phyloP scores from a whole-genome alignment of 2,113 vertebrate species.

The Myiopsitta monachus region DNA sequence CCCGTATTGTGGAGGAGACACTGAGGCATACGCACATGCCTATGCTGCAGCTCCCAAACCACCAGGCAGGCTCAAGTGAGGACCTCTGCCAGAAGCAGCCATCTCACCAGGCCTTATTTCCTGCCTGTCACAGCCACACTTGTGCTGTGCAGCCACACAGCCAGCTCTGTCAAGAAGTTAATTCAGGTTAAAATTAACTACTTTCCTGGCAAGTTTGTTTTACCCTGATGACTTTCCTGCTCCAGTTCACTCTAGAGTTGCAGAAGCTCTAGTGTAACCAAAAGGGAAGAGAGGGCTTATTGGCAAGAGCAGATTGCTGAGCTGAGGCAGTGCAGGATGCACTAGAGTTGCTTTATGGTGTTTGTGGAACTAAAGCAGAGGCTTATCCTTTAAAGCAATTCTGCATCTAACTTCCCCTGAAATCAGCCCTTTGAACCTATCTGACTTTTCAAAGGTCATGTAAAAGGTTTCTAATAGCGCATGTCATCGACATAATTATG shows the following conservation, averaged over 20 bases:
- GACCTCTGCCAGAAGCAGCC: not conserved
- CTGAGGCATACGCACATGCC: too few species aligned
- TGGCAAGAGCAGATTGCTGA: not conserved
- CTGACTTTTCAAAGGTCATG: not conserved
- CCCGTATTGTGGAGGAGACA: not conserved
- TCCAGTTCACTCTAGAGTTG: not conserved
- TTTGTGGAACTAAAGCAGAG: not conserved
- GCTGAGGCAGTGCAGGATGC: not conserved
- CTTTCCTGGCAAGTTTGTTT: not conserved
- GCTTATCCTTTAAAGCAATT: not conserved
- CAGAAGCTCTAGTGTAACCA: not conserved
- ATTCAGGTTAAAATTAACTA: conserved; percentile 2
- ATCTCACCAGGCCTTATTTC: not conserved
- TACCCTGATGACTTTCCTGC: not conserved
- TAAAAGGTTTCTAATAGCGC: not conserved
- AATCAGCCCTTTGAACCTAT: not conserved
- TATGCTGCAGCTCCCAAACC: not conserved
- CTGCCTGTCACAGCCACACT: not conserved
- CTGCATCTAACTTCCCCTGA: not conserved
- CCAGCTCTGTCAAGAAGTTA: not conserved
- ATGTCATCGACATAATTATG: not conserved
- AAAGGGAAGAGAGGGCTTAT: not conserved
- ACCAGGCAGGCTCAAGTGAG: not conserved
- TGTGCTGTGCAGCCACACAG: not conserved
- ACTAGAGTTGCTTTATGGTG: not conserved